These are phyloP conservation scores for Brachionus asplanchnoidis DNA, from an alignment of 1,140 invertebrate genomes.

Conservation along the genomic window DNA sequence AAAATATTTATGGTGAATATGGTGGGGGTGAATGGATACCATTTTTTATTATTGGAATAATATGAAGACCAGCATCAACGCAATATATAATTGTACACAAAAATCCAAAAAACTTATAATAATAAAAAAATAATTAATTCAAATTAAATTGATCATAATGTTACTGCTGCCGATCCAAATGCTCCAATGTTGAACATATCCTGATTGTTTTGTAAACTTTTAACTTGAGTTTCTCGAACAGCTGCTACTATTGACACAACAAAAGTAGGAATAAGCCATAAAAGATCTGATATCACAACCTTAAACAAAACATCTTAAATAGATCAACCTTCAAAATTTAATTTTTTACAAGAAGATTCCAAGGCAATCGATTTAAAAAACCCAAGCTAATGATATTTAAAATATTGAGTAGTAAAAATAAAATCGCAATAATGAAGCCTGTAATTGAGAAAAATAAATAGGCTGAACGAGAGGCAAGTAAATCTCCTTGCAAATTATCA, in stretches of 20 bases:
- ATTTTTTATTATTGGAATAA: neutral
- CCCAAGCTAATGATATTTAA: slow-evolving; percentile 10
- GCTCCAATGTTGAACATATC: slow-evolving; percentile 18
- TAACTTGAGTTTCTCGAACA: slow-evolving; percentile 15
- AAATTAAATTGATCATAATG: neutral
- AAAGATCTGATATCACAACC: neutral
- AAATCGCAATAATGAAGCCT: neutral
- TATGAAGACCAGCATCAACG: slow-evolving; percentile 24
- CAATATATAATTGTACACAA: slow-evolving; percentile 32
- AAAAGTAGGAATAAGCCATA: slow-evolving; percentile 37
- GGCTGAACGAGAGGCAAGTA: neutral
- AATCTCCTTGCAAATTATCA: neutral
- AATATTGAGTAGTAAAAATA: neutral
- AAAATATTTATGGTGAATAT: neutral
- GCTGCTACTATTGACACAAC: slow-evolving; percentile 28
- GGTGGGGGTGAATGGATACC: slow-evolving; percentile 5
- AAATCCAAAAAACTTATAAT: slow-evolving; percentile 32
- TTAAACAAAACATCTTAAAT: neutral
- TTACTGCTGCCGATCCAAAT: slow-evolving; percentile 38
- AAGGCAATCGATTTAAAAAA: slow-evolving; percentile 2
- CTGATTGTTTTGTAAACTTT: neutral
- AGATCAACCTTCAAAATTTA: neutral
- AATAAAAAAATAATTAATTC: neutral
- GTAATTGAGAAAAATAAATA: slow-evolving; percentile 33
- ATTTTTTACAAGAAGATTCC: slow-evolving; percentile 1